Evolutionary conservation across 1,140 invertebrate genomes (phyloP), one percentile per base, ranked within the genome.

Genomic region (Nasonia longicornis): DNA sequence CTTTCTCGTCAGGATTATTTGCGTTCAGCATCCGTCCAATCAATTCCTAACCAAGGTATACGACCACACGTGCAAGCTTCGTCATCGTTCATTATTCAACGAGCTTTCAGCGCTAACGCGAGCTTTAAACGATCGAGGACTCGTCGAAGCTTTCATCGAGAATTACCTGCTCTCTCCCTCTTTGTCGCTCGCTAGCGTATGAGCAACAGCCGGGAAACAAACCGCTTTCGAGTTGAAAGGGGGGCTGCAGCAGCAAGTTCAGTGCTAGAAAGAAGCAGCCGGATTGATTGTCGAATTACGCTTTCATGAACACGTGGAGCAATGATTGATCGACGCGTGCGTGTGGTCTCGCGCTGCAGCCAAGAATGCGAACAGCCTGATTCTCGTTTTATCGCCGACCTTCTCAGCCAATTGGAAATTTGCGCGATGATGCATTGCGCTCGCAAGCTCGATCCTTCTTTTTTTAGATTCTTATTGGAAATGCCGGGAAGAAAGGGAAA

Each of bases 271-370:
- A 6, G 52, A 58, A 71, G 11, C 26, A 71, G 14, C 10, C 29
- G 26, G 74, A 76, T 76, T 76, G 74, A 76, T 76, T 76, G 74
- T 38, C 58, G 58, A 64, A 76, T 76, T 76, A 76, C 31, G n/a
- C 31, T 76, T 76, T 76, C 58, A 76, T 64, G 74, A 76, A 76
- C 74, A 76, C 48, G 74, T 76, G 58, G 38, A 64, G 74, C 52
- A 64, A 66, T 76, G 74, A 76, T 76, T 76, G 74, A 76, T 76
- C 58, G 74, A 76, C 64, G 74, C 38, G 74, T 31, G 58, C 11
- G 20, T 3, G 20, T 58, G n/a, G 31, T 20, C 26, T 16, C 35
- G 20, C 16, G 58, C 16, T 20, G 6, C 38, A 11, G 2, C 35
- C 31, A 38, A 42, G 74, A 64, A 76, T 74, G n/a, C 48, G 48